Conservation (phyloP, 2,888 invertebrate species). For the Onchidella celtica region DNA sequence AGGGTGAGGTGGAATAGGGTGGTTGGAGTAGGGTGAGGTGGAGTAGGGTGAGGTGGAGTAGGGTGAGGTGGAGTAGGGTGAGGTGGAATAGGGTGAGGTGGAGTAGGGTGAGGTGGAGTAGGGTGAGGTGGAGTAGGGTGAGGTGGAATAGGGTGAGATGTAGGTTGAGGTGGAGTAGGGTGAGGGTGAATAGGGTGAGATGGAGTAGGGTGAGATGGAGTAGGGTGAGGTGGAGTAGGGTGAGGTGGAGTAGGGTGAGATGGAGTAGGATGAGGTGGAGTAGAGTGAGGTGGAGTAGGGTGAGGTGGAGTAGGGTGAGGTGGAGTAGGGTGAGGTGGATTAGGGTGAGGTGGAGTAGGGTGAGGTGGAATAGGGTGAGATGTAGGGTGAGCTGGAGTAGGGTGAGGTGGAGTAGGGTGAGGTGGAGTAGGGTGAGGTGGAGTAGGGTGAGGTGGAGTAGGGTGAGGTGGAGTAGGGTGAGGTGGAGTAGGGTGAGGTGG, state of each 20-base stretch:
- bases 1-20: too few species aligned
- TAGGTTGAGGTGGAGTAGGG: too few species aligned
- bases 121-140: too few species aligned
- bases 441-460: conserved; percentile 21
- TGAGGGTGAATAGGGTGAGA: too few species aligned
- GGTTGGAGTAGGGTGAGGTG: too few species aligned
- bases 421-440: conserved; percentile 22
- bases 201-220: conserved; percentile 16
- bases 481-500: conserved; percentile 24
- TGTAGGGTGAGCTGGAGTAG: conserved; percentile 18
- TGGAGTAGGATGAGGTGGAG: conserved; percentile 9
- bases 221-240: conserved; percentile 24
- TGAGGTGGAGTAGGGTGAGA: neutral
- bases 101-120: too few species aligned
- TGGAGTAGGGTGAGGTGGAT: conserved; percentile 25
- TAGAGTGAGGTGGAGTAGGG: conserved; percentile 17
- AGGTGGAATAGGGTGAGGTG: too few species aligned
- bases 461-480: conserved; percentile 18
- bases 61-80: too few species aligned
- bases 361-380: conserved; percentile 14
- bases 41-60: too few species aligned
- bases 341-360: conserved; percentile 17
- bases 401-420: conserved; percentile 20
- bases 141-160: too few species aligned
- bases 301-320: conserved; percentile 17